Percentiles rank a stretch among this genome's conserved stretches.
Evolutionary conservation across 2,797 vertebrate genomes (phyloP).

Genomic region (Sebastes steindachneri): DNA sequence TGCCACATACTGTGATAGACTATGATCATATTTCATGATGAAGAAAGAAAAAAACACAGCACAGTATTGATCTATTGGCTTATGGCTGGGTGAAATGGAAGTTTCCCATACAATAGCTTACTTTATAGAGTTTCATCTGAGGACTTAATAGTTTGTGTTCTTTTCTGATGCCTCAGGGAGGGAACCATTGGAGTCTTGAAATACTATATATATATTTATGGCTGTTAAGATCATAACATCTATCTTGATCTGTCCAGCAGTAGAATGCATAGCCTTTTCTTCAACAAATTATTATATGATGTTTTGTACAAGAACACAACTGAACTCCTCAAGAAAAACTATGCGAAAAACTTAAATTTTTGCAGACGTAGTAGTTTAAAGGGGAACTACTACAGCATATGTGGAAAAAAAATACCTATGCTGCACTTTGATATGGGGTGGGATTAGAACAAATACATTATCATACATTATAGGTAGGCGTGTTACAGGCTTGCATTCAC

Average conservation of each 20-base stretch:
- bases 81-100: constrained; percentile 21
- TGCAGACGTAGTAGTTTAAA: background rate
- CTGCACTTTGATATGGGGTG: background rate
- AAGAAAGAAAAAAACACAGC: constrained; percentile 15
- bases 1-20: constrained; percentile 32
- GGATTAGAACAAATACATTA: background rate
- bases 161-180: constrained; percentile 11
- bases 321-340: background rate
- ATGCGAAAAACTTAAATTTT: background rate
- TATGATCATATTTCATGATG: constrained; percentile 54
- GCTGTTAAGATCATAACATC: background rate
- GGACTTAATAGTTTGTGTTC: constrained; percentile 2
- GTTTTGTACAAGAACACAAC: background rate
- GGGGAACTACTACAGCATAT: background rate
- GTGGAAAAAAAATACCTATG: background rate
- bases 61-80: constrained; percentile 41
- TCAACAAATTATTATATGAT: background rate
- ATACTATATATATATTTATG: constrained; percentile 2
- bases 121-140: constrained; percentile 24
- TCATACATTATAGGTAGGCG: background rate
- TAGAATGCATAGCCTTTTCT: background rate
- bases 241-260: constrained; percentile 1
- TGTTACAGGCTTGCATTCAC: background rate
- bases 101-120: constrained; percentile 1
- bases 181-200: background rate